phyloP scores from a whole-genome alignment of 2,797 vertebrate species.

The Phataginus tetradactyla region DNA sequence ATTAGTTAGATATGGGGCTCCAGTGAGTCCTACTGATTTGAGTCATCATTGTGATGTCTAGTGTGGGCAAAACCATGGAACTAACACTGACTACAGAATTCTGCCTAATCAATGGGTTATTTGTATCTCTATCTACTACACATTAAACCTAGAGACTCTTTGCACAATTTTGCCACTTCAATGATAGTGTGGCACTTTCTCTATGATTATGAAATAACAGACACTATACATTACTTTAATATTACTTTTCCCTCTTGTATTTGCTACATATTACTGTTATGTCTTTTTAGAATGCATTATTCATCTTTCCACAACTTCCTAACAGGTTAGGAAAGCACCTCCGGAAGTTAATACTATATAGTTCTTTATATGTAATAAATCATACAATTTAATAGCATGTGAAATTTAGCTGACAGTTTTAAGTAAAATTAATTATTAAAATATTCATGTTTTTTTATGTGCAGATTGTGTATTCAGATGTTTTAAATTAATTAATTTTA shows the following conservation, averaged over 20 bases:
- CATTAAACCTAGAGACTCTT: background rate
- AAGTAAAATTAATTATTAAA: slow-evolving; percentile 5
- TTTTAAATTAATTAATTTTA: background rate
- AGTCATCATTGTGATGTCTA: background rate
- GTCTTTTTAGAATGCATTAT: background rate
- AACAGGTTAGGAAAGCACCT: background rate
- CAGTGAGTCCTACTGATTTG: background rate
- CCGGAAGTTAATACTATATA: background rate
- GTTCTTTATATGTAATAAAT: background rate
- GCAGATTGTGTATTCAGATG: background rate
- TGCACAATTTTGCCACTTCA: background rate
- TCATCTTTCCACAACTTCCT: background rate
- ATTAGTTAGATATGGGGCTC: background rate
- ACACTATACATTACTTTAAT: background rate
- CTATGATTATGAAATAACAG: background rate
- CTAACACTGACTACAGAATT: background rate
- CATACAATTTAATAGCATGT: background rate
- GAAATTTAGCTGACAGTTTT: background rate
- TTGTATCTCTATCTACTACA: background rate
- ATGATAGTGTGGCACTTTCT: background rate
- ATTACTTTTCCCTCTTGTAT: background rate
- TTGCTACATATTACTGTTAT: background rate
- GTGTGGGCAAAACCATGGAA: background rate
- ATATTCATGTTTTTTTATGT: background rate
- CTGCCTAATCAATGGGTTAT: background rate